These are phyloP conservation scores for Melanaphis sacchari DNA, from an alignment of 1,140 invertebrate species.

Conservation along the genomic window DNA sequence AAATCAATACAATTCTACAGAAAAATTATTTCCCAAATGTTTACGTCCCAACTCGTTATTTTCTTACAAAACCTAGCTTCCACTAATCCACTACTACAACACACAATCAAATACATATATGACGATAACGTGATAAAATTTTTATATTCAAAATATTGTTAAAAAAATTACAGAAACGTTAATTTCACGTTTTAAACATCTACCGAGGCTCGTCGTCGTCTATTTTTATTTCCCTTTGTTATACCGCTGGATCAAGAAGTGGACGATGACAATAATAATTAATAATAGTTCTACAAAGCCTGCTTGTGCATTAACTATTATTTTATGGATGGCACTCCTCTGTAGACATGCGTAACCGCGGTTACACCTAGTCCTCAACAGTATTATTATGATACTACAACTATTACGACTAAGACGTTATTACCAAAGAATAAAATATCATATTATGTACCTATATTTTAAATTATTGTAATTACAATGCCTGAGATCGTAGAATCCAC, in stretches of 20 bases:
- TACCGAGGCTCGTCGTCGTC: not conserved
- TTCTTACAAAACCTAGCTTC: not conserved
- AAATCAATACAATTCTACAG: no score
- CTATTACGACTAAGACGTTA: not conserved
- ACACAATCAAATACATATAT: not conserved
- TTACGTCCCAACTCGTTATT: not conserved
- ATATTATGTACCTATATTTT: not conserved
- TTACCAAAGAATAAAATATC: not conserved
- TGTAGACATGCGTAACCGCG: conserved; percentile 1
- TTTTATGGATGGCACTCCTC: conserved; percentile 10
- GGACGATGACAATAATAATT: not conserved
- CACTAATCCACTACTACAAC: not conserved
- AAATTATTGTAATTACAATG: not conserved
- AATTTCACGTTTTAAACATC: conserved; percentile 16
- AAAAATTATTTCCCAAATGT: not conserved
- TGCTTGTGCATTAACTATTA: not conserved
- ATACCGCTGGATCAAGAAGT: not conserved
- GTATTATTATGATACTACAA: not conserved
- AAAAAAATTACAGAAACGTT: not conserved
- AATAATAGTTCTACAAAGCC: not conserved
- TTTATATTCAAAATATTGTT: not conserved
- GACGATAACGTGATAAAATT: not conserved
- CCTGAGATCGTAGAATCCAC: not conserved
- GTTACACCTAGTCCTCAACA: not conserved
- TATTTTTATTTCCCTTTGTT: conserved; percentile 25